Percentiles rank a stretch among this genome's conserved stretches.
Evolutionary conservation across 2,113 vertebrate genomes (phyloP).

Genomic region (Triplophysa dalaica): DNA sequence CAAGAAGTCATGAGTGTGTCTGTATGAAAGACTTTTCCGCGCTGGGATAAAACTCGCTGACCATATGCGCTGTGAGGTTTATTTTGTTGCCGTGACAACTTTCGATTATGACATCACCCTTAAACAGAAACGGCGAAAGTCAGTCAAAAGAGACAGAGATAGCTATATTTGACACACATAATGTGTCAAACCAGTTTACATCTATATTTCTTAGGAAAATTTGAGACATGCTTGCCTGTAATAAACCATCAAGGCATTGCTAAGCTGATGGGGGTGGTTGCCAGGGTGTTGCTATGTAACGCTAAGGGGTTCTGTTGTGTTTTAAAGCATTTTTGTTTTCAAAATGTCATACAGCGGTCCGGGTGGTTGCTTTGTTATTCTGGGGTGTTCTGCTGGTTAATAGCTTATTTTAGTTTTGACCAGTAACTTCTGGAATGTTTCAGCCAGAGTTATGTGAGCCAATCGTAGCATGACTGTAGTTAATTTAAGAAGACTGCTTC

Average conservation of each 20-base stretch:
- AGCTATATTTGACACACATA: background rate
- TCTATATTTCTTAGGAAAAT: background rate
- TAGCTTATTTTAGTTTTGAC: background rate
- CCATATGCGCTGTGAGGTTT: constrained; percentile 49
- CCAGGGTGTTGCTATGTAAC: no score
- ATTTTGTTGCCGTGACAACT: constrained; percentile 55
- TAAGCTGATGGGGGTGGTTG: no score
- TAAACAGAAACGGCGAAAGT: constrained; percentile 41
- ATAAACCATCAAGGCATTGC: no score
- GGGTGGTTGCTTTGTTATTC: no score
- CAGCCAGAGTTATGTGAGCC: background rate
- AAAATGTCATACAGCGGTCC: no score
- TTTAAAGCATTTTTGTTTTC: no score
- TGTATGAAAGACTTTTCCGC: constrained; percentile 15
- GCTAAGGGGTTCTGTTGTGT: no score
- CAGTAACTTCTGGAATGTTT: background rate
- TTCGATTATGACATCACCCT: constrained; percentile 49
- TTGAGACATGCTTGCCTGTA: no score
- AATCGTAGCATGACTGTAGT: background rate
- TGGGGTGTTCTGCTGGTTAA: no score
- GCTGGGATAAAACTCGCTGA: constrained; percentile 36
- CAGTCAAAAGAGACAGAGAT: constrained; percentile 20
- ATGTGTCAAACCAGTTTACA: background rate
- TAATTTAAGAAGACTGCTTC: background rate
- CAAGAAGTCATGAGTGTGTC: constrained; percentile 9